Evolutionary conservation across 2,797 vertebrate genomes (phyloP).

Genomic region (Cossypha caffra): DNA sequence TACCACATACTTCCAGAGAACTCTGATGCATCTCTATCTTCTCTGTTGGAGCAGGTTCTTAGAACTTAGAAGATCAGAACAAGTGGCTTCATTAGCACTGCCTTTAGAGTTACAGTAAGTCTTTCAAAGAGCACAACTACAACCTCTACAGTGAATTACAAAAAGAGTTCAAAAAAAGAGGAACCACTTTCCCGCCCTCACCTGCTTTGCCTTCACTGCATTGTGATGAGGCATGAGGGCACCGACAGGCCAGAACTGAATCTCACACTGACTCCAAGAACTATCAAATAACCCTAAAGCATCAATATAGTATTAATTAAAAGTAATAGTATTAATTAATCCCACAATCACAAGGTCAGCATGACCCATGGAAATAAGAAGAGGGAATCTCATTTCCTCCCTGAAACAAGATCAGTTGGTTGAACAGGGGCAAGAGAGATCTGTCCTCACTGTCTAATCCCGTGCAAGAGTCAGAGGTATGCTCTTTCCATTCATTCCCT

Average conservation of each 20-base stretch:
- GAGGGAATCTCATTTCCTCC: background rate
- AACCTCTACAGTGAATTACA: background rate
- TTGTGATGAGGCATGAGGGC: rapidly evolving
- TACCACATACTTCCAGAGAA: background rate
- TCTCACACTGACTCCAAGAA: background rate
- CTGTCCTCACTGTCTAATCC: background rate
- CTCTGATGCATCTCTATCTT: background rate
- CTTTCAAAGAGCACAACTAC: background rate
- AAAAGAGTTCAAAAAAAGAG: background rate
- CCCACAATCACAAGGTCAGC: background rate
- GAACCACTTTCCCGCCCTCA: background rate
- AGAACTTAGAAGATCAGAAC: background rate
- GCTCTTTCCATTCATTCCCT: background rate
- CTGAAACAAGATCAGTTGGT: background rate
- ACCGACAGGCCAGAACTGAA: background rate
- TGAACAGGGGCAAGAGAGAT: background rate
- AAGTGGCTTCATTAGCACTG: background rate
- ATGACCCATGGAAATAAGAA: background rate
- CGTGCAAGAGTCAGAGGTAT: rapidly evolving
- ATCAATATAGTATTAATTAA: background rate
- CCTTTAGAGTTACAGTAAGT: background rate
- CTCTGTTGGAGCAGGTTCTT: background rate
- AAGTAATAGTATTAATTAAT: too few relatives aligned
- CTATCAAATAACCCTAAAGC: background rate
- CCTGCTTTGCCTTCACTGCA: background rate